A percentile compares a stretch with the other conserved stretches of the same genome.
Conservation (phyloP, 1,140 invertebrate species). For the Ganaspis sp. region DNA sequence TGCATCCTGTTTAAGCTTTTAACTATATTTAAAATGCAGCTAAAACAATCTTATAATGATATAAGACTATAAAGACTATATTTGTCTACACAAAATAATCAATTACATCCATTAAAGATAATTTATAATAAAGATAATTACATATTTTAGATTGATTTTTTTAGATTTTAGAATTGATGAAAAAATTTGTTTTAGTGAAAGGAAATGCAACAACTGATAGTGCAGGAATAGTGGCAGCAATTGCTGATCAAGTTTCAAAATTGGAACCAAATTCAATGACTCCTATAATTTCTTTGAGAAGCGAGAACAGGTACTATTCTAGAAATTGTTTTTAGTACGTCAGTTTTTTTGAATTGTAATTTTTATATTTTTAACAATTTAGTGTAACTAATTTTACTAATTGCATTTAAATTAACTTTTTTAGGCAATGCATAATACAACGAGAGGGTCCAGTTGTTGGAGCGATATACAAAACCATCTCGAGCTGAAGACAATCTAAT, state of each 20-base stretch:
- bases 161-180: no score
- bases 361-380: no score
- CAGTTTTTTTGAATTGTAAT: no score
- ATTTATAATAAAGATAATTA: no score
- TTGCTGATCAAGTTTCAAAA: conserved; percentile 70
- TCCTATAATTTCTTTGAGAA: conserved; percentile 70
- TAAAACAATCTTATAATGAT: no score
- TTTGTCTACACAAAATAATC: no score
- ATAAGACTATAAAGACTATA: no score
- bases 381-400: no score
- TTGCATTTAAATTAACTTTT: conserved; percentile 48
- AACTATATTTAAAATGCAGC: no score
- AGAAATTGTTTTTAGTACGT: no score
- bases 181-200: conserved; percentile 64
- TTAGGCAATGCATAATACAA: conserved; percentile 73
- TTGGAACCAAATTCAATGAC: conserved; percentile 67
- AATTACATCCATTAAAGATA: no score
- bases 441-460: conserved; percentile 69
- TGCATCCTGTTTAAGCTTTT: no score
- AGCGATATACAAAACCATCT: conserved; percentile 72
- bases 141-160: conserved; percentile 1
- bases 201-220: conserved; percentile 71
- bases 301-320: conserved; percentile 72
- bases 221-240: conserved; percentile 73
- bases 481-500: conserved; percentile 50